Evolutionary conservation across 2,797 vertebrate species (phyloP).

Genomic region (Strix occidentalis): DNA sequence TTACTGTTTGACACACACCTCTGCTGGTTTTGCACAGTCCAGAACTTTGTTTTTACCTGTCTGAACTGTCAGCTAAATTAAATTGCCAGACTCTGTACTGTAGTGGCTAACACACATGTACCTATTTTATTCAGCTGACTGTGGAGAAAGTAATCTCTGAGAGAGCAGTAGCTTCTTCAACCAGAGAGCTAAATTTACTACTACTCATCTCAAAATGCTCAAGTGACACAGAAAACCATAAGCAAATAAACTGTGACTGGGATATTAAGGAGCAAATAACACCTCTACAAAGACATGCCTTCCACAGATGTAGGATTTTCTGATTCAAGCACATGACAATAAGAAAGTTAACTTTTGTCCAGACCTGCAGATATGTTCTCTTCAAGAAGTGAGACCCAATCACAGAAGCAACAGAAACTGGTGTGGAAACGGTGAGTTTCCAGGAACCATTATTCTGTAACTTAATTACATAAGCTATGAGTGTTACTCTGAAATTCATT

Average conservation of each 20-base stretch:
- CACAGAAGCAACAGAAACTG: not conserved
- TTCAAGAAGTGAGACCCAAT: not conserved
- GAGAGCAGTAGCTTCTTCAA: not conserved
- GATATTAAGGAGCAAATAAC: not conserved
- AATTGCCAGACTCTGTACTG: not conserved
- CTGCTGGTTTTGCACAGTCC: not conserved
- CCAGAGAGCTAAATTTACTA: conserved; percentile 31
- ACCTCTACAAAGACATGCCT: not conserved
- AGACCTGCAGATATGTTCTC: not conserved
- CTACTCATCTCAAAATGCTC: not conserved
- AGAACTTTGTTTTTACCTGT: not conserved
- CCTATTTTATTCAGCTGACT: not conserved
- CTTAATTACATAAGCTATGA: not conserved
- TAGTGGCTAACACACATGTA: not conserved
- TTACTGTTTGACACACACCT: not conserved
- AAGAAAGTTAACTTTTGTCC: not conserved
- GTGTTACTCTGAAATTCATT: not conserved
- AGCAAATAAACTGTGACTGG: not conserved
- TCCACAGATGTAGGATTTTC: not conserved
- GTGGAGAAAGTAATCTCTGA: not conserved
- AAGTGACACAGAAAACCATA: conserved; percentile 11
- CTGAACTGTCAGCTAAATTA: not conserved
- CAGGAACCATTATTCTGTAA: not conserved
- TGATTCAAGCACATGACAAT: not conserved
- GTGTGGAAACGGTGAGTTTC: not conserved